These are phyloP conservation scores for Pocillopora meandrina DNA, from an alignment of 92 coral and sea anemone species.

Conservation along the genomic window DNA sequence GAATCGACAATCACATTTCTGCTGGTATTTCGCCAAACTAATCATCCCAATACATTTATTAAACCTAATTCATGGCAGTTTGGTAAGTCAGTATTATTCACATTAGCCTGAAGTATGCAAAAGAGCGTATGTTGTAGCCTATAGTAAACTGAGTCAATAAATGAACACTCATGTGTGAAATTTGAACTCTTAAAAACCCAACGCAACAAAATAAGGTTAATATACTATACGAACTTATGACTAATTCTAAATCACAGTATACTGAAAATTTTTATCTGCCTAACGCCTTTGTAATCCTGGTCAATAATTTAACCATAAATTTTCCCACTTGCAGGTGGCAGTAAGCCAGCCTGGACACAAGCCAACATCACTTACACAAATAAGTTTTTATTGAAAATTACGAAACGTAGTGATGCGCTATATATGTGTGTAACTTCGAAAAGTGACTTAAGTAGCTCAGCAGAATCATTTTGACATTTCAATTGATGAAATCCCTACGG, in stretches of 20 bases:
- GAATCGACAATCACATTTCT: background rate
- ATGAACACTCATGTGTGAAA: background rate
- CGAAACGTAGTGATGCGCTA: constrained; percentile 5
- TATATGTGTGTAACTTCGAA: background rate
- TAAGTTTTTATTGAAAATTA: background rate
- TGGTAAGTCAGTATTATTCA: no score
- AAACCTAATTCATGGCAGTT: background rate
- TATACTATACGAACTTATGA: background rate
- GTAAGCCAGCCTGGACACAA: constrained; percentile 6
- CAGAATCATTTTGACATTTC: background rate
- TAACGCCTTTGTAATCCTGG: background rate
- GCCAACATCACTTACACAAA: constrained; percentile 19
- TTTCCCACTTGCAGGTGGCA: constrained; percentile 39
- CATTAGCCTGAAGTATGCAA: no score
- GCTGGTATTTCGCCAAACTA: background rate
- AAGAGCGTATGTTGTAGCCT: no score
- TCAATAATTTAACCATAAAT: background rate
- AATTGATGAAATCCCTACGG: background rate
- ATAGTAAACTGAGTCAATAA: no score
- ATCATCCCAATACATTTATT: background rate
- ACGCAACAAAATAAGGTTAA: background rate
- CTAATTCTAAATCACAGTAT: background rate
- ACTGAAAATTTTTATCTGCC: background rate
- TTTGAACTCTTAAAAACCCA: background rate
- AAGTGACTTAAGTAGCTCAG: background rate